Evolutionary conservation across 2,888 invertebrate genomes (phyloP).

Genomic region (Andrena dorsata): DNA sequence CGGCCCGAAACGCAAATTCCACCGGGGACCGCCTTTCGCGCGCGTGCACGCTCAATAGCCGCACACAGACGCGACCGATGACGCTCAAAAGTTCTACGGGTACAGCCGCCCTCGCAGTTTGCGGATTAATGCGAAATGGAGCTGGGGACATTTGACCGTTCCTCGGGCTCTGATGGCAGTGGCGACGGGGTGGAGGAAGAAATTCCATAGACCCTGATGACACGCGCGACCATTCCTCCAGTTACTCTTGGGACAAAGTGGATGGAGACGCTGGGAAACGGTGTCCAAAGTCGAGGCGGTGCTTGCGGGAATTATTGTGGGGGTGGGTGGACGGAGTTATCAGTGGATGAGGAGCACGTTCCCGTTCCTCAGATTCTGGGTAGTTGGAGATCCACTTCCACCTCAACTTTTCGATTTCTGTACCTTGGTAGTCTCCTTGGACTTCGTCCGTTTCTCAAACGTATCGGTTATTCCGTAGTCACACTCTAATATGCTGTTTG

Average conservation of each 20-base stretch:
- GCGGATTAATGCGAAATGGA: conserved; percentile 50
- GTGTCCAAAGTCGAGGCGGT: conserved; percentile 19
- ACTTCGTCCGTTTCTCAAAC: too few relatives aligned
- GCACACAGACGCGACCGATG: background rate
- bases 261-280: conserved; percentile 1
- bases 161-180: background rate
- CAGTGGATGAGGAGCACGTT: background rate
- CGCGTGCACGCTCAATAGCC: background rate
- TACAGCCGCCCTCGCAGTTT: background rate
- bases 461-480: too few relatives aligned
- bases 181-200: conserved; percentile 3
- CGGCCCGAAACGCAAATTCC: conserved; percentile 64
- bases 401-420: too few relatives aligned
- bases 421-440: too few relatives aligned
- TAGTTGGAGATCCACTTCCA: too few relatives aligned
- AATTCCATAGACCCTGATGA: background rate
- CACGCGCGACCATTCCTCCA: background rate
- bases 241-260: conserved; percentile 11
- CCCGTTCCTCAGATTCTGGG: too few relatives aligned
- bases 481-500: too few relatives aligned
- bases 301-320: background rate
- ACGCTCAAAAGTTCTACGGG: conserved; percentile 21
- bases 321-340: conserved; percentile 3
- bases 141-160: conserved; percentile 31
- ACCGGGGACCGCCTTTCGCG: conserved; percentile 33